These are phyloP conservation scores for Xiphorhynchus elegans DNA, from an alignment of 2,113 vertebrate species.

Conservation along the genomic window DNA sequence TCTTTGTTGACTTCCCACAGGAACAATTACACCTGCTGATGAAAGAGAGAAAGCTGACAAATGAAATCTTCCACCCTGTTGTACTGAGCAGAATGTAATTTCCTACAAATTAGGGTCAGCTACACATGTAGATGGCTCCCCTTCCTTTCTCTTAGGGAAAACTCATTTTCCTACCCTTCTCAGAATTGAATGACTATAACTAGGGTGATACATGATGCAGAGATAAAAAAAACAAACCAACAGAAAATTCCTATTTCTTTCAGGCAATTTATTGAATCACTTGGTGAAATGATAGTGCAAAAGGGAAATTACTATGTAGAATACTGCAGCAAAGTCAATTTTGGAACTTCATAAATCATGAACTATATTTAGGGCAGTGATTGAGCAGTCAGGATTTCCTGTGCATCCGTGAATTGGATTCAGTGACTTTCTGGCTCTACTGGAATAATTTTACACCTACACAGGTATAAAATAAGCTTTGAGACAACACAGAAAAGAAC, in stretches of 20 bases:
- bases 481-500: neutral
- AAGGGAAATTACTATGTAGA: conserved; percentile 23
- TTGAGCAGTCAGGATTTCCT: neutral
- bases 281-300: neutral
- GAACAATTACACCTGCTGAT: conserved; percentile 40
- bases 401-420: neutral
- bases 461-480: neutral
- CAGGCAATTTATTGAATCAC: conserved; percentile 11
- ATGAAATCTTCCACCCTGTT: neutral
- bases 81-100: conserved; percentile 35
- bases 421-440: neutral
- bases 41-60: neutral
- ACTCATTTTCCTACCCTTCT: conserved; percentile 1
- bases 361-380: conserved; percentile 32
- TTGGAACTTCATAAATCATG: neutral
- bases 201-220: neutral
- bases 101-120: conserved; percentile 43
- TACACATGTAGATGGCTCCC: neutral
- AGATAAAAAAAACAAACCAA: neutral
- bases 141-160: conserved; percentile 18
- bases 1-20: neutral
- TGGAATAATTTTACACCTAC: conserved; percentile 27
- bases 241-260: conserved; percentile 33
- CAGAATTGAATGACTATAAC: neutral
- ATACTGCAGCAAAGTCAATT: conserved; percentile 15